Evolutionary conservation across 2,888 invertebrate species (phyloP).

Genomic region (Hybos culiciformis): DNA sequence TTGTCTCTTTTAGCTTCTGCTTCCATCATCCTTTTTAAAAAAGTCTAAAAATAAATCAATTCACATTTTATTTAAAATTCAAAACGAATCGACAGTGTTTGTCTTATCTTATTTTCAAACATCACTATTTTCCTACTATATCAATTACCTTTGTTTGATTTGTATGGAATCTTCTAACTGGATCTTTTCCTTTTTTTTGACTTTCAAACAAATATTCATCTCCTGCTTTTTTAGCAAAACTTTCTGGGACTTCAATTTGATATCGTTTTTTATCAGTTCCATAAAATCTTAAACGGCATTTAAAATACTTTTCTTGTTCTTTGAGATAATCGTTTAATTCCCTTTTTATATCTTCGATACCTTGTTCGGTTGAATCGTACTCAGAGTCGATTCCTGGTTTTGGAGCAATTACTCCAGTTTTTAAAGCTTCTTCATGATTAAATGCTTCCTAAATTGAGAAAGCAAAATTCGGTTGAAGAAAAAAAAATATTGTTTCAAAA

Average conservation of each 20-base stretch:
- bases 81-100: no score
- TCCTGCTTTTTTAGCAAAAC: conserved; percentile 50
- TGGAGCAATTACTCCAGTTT: conserved; percentile 82
- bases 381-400: conserved; percentile 67
- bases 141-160: conserved; percentile 49
- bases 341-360: conserved; percentile 52
- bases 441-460: conserved; percentile 56
- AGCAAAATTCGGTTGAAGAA: conserved; percentile 7
- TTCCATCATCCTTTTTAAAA: conserved; percentile 59
- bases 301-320: conserved; percentile 60
- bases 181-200: conserved; percentile 65
- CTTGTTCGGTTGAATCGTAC: conserved; percentile 59
- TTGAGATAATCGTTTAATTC: conserved; percentile 62
- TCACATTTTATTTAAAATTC: no score
- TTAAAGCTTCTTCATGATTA: conserved; percentile 70
- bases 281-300: conserved; percentile 61
- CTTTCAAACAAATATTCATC: conserved; percentile 68
- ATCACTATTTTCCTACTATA: no score
- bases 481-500: no score
- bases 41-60: conserved; percentile 43
- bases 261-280: conserved; percentile 83
- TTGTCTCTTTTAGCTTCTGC: conserved; percentile 68
- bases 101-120: no score
- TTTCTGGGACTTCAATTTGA: conserved; percentile 84
- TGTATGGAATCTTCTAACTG: conserved; percentile 66